A percentile compares a stretch with the other conserved stretches of the same genome.
Evolutionary conservation across 2,113 vertebrate genomes (phyloP).

Genomic region (Perca schrenkii): DNA sequence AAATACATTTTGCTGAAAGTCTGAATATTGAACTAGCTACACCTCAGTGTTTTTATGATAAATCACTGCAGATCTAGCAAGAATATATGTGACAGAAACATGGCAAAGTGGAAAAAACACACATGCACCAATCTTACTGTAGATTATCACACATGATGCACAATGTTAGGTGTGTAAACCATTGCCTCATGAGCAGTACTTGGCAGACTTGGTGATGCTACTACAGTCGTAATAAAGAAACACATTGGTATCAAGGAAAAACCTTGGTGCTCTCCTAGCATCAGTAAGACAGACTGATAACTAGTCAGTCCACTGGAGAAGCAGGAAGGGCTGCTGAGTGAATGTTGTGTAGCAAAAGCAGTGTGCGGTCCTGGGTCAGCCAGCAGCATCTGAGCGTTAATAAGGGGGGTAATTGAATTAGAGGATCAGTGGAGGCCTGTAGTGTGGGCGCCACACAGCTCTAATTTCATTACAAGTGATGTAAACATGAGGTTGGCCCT

Average conservation of each 20-base stretch:
- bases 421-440: conserved; percentile 74
- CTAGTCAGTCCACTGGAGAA: conserved; percentile 36
- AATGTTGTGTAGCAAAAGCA: conserved; percentile 64
- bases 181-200: neutral
- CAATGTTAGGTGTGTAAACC: neutral
- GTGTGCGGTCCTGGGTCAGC: conserved; percentile 65
- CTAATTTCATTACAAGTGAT: conserved; percentile 84
- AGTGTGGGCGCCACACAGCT: conserved; percentile 72
- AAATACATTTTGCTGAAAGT: neutral
- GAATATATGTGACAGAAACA: neutral
- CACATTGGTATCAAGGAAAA: conserved; percentile 2
- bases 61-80: neutral
- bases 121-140: neutral
- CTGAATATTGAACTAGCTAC: neutral
- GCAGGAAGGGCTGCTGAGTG: conserved; percentile 47
- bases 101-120: neutral
- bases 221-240: conserved; percentile 4
- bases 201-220: neutral
- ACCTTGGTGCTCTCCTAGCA: conserved; percentile 15
- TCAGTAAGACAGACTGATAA: conserved; percentile 22
- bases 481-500: conserved; percentile 79
- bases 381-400: conserved; percentile 76
- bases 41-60: neutral
- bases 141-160: neutral
- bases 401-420: conserved; percentile 83